These are phyloP conservation scores for Diplazon laetatorius DNA, from an alignment of 2,888 invertebrate genomes.

Conservation along the genomic window DNA sequence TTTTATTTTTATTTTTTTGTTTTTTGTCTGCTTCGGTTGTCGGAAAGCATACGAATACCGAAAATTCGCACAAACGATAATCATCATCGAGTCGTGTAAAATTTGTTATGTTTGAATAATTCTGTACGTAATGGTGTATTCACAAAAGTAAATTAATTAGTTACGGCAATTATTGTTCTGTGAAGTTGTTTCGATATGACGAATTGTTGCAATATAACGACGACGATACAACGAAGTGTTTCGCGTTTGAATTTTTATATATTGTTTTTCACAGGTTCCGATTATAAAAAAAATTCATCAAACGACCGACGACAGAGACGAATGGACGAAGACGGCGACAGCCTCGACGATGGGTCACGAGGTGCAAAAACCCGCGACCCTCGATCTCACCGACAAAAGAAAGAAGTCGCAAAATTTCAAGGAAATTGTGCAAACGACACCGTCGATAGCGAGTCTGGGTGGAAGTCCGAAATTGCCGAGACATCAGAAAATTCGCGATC, in stretches of 20 bases:
- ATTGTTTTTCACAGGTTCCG: slow-evolving; percentile 73
- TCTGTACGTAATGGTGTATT: no score
- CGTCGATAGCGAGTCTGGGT: slow-evolving; percentile 70
- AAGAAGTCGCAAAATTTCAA: slow-evolving; percentile 77
- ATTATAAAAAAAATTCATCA: slow-evolving; percentile 70
- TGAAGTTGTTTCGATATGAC: slow-evolving; percentile 7
- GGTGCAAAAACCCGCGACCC: slow-evolving; percentile 85
- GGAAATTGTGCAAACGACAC: slow-evolving; percentile 74
- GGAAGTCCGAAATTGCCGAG: slow-evolving; percentile 79
- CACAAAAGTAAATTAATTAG: slow-evolving; percentile 21
- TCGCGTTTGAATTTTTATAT: slow-evolving; percentile 6
- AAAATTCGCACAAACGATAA: slow-evolving; percentile 18
- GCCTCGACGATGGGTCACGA: slow-evolving; percentile 73
- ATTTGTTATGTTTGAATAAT: no score
- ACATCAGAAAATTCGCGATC: slow-evolving; percentile 80
- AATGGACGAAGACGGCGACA: slow-evolving; percentile 80
- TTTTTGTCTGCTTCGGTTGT: no score
- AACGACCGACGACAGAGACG: slow-evolving; percentile 59
- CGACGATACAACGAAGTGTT: not conserved
- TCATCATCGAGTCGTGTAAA: slow-evolving; percentile 18
- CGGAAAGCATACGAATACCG: slow-evolving; percentile 11
- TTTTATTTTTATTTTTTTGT: no score
- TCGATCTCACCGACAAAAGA: slow-evolving; percentile 84
- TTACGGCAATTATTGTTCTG: slow-evolving; percentile 3
- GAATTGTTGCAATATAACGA: not conserved